Base-by-base conservation (phyloP, 1,140 invertebrate genomes). In the Nephila pilipes region DNA sequence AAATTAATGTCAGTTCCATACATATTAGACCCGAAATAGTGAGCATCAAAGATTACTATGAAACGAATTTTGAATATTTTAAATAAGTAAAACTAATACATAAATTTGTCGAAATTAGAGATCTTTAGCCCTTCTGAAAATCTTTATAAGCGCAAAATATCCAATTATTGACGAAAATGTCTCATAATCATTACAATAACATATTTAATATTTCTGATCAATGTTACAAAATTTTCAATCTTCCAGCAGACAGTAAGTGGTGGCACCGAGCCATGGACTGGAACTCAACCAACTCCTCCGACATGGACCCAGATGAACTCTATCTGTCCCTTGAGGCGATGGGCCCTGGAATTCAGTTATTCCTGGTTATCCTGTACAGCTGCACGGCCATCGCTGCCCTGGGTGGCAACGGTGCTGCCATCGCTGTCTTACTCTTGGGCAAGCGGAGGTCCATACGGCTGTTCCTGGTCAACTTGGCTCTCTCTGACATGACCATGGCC, bases 401-500 rank as follows among this genome's bases (percentile, higher is more conserved):
- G 8, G 90, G 94, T 6, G 95, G 95, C 2, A 96, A 96, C 88
- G 93, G 95, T 8, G 95, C 95, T 4, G 95, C 95, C 14, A 95
- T 96, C 69, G 94, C 95, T 38, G 95, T 96, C 14, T 94, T 96
- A 12, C 94, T 95, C 12, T 94, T 95, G 5, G 95, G 95, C 12
- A 95, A 95, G 90, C 94, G 95, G 93, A 95, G 95, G 22, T 95
- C 95, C 5, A 92, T 94, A 63, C 94, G 95, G 55, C 69, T 96
- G 20, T 96, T 95, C 93, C 94, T 96, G 16, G 95, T 96, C 81
- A 96, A 96, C 94, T 90, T 96, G 85, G 95, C 96, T 0, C 93
- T 95, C 12, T 95, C 95, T 18, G 96, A 96, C 88, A 94, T 96
- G 79, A 95, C 95, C 22, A 96, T 96, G 96, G 95, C 95, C 1